Evolutionary conservation across 1,140 invertebrate genomes (phyloP).

Genomic region (Drosophila mayri): DNA sequence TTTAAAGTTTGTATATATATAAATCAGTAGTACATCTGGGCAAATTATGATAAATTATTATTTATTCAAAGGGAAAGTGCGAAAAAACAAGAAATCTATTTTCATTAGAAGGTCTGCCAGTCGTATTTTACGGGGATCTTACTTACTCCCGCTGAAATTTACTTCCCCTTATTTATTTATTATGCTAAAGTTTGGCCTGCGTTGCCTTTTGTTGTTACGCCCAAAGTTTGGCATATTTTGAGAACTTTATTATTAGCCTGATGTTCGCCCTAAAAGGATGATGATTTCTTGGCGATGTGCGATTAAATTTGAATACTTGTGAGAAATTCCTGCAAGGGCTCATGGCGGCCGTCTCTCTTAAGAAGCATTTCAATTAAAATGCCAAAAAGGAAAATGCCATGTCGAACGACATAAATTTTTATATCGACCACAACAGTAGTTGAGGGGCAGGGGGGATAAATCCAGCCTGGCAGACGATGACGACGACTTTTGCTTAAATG

Average conservation of each 20-base stretch:
- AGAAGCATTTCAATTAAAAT: slow-evolving; percentile 75
- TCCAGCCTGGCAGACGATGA: slow-evolving; percentile 3
- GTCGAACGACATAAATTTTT: slow-evolving; percentile 34
- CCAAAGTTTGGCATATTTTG: slow-evolving; percentile 82
- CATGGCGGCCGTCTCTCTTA: not conserved
- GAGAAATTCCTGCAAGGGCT: slow-evolving; percentile 16
- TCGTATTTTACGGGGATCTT: slow-evolving; percentile 11
- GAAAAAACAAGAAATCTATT: slow-evolving; percentile 70
- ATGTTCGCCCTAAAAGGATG: slow-evolving; percentile 29
- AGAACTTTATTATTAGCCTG: slow-evolving; percentile 83
- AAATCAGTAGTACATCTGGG: slow-evolving; percentile 55
- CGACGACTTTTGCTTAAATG: slow-evolving; percentile 67
- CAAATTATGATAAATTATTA: slow-evolving; percentile 78
- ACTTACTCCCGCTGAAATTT: slow-evolving; percentile 16
- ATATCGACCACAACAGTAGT: slow-evolving; percentile 43
- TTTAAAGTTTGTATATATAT: slow-evolving; percentile 58
- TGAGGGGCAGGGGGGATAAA: slow-evolving; percentile 2
- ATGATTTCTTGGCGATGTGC: slow-evolving; percentile 23
- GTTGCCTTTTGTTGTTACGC: slow-evolving; percentile 41
- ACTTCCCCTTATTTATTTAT: slow-evolving; percentile 75
- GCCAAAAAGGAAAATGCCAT: slow-evolving; percentile 33
- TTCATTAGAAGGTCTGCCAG: slow-evolving; percentile 61
- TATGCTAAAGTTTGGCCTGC: slow-evolving; percentile 70
- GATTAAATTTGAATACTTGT: slow-evolving; percentile 76
- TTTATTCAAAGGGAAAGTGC: slow-evolving; percentile 40